Evolutionary conservation across 2,888 invertebrate genomes (phyloP).

Genomic region (Cremastinae sp.): DNA sequence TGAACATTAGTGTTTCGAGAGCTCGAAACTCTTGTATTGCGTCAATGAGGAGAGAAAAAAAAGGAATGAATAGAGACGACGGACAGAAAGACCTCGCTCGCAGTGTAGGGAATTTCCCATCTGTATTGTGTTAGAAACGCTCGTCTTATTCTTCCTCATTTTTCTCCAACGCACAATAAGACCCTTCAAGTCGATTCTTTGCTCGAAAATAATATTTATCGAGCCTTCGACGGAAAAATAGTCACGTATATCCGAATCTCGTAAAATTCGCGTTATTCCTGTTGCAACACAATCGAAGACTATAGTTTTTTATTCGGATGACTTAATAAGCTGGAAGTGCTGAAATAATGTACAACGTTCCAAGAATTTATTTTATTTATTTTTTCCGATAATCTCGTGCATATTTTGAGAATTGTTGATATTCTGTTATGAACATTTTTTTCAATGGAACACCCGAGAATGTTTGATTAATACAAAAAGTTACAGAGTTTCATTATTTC

Average conservation of each 20-base stretch:
- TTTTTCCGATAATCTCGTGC: background rate
- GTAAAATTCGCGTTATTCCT: background rate
- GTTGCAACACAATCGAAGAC: background rate
- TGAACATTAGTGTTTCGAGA: constrained; percentile 31
- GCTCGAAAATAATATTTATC: constrained; percentile 1
- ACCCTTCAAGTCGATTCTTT: constrained; percentile 12
- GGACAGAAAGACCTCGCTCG: constrained; percentile 61
- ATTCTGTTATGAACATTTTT: too few species aligned
- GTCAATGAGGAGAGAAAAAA: constrained; percentile 58
- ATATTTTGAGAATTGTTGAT: too few species aligned
- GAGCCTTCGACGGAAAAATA: background rate
- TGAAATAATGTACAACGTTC: too few species aligned
- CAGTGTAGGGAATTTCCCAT: constrained; percentile 70
- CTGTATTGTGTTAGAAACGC: constrained; percentile 67
- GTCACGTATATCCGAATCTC: background rate
- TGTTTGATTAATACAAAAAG: too few species aligned
- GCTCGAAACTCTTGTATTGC: constrained; percentile 42
- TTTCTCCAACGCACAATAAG: constrained; percentile 32
- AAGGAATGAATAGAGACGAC: constrained; percentile 12
- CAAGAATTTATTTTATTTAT: too few species aligned
- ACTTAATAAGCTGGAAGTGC: background rate
- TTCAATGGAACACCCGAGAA: too few species aligned
- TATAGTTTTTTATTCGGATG: background rate
- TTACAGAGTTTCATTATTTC: background rate
- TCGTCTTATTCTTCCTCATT: constrained; percentile 27